A percentile compares a stretch with the other conserved stretches of the same genome.
Evolutionary conservation across 2,888 invertebrate genomes (phyloP).

Genomic region (Conchocele bisecta): DNA sequence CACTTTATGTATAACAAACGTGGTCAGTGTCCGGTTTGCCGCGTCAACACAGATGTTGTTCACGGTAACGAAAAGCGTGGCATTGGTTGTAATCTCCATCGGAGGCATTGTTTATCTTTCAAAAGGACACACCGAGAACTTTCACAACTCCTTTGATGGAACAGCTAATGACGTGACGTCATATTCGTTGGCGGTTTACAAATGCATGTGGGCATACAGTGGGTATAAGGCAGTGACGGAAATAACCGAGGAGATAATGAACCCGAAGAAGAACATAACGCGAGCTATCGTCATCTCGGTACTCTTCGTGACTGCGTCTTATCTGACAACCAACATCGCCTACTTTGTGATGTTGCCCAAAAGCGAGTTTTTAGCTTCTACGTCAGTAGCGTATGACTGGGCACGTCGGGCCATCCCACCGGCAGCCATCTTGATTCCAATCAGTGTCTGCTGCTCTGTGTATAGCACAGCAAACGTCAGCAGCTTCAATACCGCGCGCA

Average conservation of each 20-base stretch:
- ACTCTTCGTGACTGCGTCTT: constrained; percentile 29
- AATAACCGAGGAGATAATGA: constrained; percentile 40
- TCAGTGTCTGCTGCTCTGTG: constrained; percentile 36
- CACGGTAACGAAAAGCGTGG: constrained; percentile 94
- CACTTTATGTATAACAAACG: constrained; percentile 34
- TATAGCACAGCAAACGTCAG: constrained; percentile 37
- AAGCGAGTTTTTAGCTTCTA: constrained; percentile 26
- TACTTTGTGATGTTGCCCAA: constrained; percentile 35
- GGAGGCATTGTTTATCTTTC: constrained; percentile 94
- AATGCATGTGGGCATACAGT: constrained; percentile 38
- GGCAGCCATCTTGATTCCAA: constrained; percentile 35
- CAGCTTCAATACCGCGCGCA: constrained; percentile 23
- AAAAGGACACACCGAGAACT: constrained; percentile 86
- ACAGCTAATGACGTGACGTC: constrained; percentile 3
- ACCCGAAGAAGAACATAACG: constrained; percentile 41
- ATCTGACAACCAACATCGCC: constrained; percentile 39
- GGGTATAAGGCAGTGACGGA: constrained; percentile 32
- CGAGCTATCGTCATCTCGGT: constrained; percentile 38
- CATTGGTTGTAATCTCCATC: constrained; percentile 93
- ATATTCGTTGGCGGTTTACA: constrained; percentile 37
- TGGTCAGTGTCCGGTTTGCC: constrained; percentile 92
- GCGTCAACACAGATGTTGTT: constrained; percentile 97
- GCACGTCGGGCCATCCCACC: constrained; percentile 6
- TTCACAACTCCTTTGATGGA: constrained; percentile 20
- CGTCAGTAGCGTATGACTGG: constrained; percentile 37